Conservation (phyloP, 2,113 vertebrate genomes). For the Aptenodytes patagonicus region DNA sequence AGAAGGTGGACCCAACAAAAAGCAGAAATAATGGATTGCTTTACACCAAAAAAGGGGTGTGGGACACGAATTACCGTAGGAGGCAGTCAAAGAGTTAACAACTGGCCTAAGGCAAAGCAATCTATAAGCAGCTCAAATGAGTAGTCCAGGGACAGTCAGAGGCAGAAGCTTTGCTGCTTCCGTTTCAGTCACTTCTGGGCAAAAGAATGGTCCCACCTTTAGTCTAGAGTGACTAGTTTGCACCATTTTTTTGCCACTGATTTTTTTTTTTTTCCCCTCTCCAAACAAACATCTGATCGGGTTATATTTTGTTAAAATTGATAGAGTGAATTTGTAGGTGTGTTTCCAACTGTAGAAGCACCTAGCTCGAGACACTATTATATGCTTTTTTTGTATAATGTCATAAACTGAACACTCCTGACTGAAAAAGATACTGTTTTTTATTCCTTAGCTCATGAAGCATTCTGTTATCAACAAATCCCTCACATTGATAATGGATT, state of each 20-base stretch:
- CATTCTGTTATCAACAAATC: not conserved
- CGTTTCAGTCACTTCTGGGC: not conserved
- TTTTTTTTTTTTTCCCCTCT: not conserved
- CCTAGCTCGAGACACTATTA: not conserved
- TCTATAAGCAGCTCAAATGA: not conserved
- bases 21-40: not conserved
- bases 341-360: not conserved
- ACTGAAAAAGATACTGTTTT: not conserved
- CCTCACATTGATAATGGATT: not conserved
- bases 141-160: not conserved
- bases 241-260: not conserved
- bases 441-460: not conserved
- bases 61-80: not conserved
- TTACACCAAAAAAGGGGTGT: not conserved
- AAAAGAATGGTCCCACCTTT: not conserved
- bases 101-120: not conserved
- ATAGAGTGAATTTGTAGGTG: not conserved
- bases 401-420: not conserved
- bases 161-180: not conserved
- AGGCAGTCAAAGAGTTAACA: not conserved
- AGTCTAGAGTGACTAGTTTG: not conserved
- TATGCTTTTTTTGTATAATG: not conserved
- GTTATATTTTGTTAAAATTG: not conserved
- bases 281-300: not conserved
- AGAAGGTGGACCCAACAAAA: not conserved